Conservation (phyloP, 2,888 invertebrate genomes). For the Prosapia bicincta region DNA sequence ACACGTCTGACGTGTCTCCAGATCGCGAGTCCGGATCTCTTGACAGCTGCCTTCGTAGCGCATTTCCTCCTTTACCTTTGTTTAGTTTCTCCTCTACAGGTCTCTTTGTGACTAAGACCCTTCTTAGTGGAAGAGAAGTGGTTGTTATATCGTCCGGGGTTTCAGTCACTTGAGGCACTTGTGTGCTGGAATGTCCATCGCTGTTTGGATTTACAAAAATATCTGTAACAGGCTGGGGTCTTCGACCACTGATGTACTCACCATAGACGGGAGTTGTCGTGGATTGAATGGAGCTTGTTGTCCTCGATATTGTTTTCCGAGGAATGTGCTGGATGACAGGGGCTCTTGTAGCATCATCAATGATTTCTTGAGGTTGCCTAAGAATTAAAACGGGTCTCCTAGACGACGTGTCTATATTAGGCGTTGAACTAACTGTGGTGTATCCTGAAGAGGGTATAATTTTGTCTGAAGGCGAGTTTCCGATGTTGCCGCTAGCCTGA, state of each 20-base stretch:
- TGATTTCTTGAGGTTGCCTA: constrained; percentile 31
- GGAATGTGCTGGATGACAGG: constrained; percentile 39
- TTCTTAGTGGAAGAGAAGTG: constrained; percentile 30
- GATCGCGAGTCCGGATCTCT: constrained; percentile 27
- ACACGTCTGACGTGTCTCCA: constrained; percentile 32
- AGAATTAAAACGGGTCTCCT: constrained; percentile 36
- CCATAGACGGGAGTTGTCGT: constrained; percentile 31
- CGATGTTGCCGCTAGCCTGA: constrained; percentile 27
- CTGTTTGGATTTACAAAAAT: constrained; percentile 1
- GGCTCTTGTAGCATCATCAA: constrained; percentile 24
- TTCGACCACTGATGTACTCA: constrained; percentile 29
- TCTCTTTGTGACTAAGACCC: constrained; percentile 38
- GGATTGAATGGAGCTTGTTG: constrained; percentile 4
- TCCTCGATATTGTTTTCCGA: constrained; percentile 18
- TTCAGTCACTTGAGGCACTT: constrained; percentile 17
- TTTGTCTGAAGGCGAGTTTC: not conserved
- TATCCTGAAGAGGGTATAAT: not conserved
- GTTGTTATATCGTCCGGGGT: constrained; percentile 19
- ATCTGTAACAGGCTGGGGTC: constrained; percentile 10
- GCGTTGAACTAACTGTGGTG: not conserved
- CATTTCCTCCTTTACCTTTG: constrained; percentile 26
- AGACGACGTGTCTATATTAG: constrained; percentile 23
- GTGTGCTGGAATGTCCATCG: constrained; percentile 1
- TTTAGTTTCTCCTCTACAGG: constrained; percentile 31
- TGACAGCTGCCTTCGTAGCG: constrained; percentile 33